Evolutionary conservation across 2,113 vertebrate genomes (phyloP), one percentile per base, ranked within the genome.

Genomic region (Grammomys dolichurus): DNA sequence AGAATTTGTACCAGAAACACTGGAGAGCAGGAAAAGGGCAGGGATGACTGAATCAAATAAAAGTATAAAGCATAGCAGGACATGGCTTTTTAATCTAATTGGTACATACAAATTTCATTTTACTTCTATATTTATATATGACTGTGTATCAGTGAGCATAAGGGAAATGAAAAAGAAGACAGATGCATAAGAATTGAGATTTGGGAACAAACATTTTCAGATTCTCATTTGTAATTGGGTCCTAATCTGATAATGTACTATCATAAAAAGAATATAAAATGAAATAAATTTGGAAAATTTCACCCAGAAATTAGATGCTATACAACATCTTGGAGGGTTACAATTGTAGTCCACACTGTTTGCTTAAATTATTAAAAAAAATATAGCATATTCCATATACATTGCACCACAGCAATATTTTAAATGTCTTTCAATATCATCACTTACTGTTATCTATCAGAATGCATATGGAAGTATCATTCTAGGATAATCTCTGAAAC

Each of bases 21-120:
- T 60, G 0, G 9, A 33, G 1, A 0, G 3, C 0, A 43, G 0
- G 1, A 0, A 31, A 88, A 11, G 0, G 10, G 36, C 4, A 13
- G 0, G 51, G 33, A 28, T 78, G 3, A 69, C 0, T 67, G 2
- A 9, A 88, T n/a, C 60, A 70, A 80, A 75, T 3, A 48, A 69
- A 58, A 0, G 2, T 72, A 14, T 87, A 84, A 82, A 90, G 26
- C 12, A 10, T 26, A 89, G 72, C 7, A 76, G 14, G 51, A 48
- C 43, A 46, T 46, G 51, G 1, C 0, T 11, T 54, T 94, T 81
- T 11, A 87, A 60, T 70, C n/a, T 77, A 76, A 48, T 81, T 54
- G 13, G 8, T 12, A 33, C 4, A 3, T 48, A 22, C 14, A 75
- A 26, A 60, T 81, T 60, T 77, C 31, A 36, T 85, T 58, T 33